Base-by-base conservation (phyloP, 1,140 invertebrate genomes). In the Phthorimaea operculella region DNA sequence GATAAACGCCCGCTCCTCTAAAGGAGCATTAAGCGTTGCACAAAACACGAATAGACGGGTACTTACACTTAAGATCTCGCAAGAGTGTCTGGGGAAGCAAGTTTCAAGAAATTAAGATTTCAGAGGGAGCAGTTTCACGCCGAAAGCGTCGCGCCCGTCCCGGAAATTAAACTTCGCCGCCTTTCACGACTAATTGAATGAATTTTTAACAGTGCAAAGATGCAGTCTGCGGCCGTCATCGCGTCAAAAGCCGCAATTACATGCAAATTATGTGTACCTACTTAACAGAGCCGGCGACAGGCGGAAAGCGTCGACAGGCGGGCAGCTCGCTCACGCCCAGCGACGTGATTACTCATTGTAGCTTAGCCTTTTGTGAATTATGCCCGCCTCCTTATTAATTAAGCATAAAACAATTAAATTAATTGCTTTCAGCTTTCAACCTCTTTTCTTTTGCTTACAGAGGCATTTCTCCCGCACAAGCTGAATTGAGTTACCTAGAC, bases 401-500 rank as follows among this genome's bases (percentile, higher is more conserved):
- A 72, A 62, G 59, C 55, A 61, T 62, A 68, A 28, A 28, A 69
- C 62, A 70, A 63, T 70, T 64, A 65, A 71, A 66, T 64, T 63
- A 55, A 62, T 51, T 59, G 36, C 48, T 14, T 50, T 12, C 48
- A 50, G 21, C 48, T 28, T 50, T 14, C 18, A 28, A 15, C 48
- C 14, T 47, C 14, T 47, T 47, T 47, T 47, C 28, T 34, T 58
- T 67, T 72, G 60, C 1, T 82, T 86, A 67, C 67, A 89, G 88
- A 58, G 88, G 88, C 44, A 87, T 89, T 73, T 88, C 88, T 51
- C 88, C 88, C 48, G 88, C 88, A 39, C 86, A 87, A 59, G 88
- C 97, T 1, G 97, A 99, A 81, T 90, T 94, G 33, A 93, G 92
- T 60, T 99, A 96, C 82, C 87, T 98, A 45, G 96, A 97, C 74